Evolutionary conservation across 2,797 vertebrate species (phyloP).

Genomic region (Hapalemur alaotrensis): DNA sequence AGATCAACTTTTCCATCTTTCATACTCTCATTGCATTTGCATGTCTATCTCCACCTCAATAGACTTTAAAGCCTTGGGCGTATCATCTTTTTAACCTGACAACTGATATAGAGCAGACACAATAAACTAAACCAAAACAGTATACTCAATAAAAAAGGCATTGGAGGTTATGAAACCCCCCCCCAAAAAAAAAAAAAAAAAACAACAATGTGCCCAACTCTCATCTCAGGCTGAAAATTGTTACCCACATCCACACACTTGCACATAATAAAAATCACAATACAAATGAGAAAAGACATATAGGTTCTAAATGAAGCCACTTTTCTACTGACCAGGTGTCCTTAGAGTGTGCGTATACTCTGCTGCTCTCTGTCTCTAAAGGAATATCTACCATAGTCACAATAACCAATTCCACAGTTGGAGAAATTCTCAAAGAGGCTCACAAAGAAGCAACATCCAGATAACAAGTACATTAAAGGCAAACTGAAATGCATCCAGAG

Average conservation of each 20-base stretch:
- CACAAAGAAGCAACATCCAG: not conserved
- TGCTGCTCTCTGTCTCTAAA: not conserved
- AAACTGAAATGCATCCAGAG: not conserved
- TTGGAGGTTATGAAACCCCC: not conserved
- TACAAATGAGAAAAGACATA: constrained; percentile 12
- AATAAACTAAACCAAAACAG: not conserved
- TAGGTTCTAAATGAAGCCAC: not conserved
- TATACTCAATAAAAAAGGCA: not conserved
- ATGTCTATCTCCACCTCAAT: not conserved
- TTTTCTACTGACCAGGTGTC: not conserved
- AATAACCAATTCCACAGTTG: not conserved
- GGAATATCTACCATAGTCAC: not conserved
- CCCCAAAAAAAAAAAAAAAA: not conserved
- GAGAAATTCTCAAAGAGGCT: not conserved
- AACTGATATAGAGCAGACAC: not conserved
- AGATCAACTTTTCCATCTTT: not conserved
- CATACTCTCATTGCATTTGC: not conserved
- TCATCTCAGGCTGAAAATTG: not conserved
- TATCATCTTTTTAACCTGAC: not conserved
- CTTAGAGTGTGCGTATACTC: not conserved
- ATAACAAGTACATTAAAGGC: not conserved
- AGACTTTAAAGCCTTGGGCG: not conserved
- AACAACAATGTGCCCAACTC: not conserved
- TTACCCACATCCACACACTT: not conserved
- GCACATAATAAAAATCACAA: not conserved